Evolutionary conservation across 2,888 invertebrate species (phyloP).

Genomic region (Allacma fusca): DNA sequence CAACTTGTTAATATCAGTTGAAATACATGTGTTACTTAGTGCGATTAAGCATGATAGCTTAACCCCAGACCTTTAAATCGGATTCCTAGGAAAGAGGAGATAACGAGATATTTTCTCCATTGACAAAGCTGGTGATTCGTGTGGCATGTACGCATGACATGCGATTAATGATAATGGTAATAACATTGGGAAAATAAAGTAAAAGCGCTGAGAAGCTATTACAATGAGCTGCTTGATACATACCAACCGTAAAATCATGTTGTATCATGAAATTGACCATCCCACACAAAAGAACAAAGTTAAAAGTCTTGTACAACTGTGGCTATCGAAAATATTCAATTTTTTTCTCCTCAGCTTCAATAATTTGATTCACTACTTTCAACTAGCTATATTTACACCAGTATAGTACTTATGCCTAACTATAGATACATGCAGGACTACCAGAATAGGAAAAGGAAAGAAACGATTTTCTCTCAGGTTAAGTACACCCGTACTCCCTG

Average conservation of each 20-base stretch:
- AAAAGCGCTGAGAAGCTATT: neutral
- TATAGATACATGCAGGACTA: neutral
- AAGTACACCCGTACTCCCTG: neutral
- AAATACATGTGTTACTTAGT: too few relatives aligned
- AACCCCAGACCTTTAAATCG: too few relatives aligned
- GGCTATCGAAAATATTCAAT: neutral
- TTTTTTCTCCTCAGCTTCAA: neutral
- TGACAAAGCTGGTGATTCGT: too few relatives aligned
- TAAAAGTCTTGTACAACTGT: neutral
- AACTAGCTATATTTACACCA: neutral
- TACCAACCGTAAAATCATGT: conserved; percentile 13
- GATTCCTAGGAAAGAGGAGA: too few relatives aligned
- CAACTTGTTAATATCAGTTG: too few relatives aligned
- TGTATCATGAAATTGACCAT: conserved; percentile 16
- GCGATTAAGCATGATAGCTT: too few relatives aligned
- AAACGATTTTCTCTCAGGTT: neutral
- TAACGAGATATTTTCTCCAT: too few relatives aligned
- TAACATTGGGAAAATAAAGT: neutral
- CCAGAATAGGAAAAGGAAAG: neutral
- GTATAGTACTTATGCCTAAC: neutral
- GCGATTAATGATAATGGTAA: too few relatives aligned
- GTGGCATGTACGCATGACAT: too few relatives aligned
- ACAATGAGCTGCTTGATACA: too few relatives aligned
- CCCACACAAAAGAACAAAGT: conserved; percentile 22
- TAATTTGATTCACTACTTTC: neutral